Percentiles rank a stretch among this genome's conserved stretches.
phyloP scores from a whole-genome alignment of 2,888 invertebrate species.

The Sisyra nigra region DNA sequence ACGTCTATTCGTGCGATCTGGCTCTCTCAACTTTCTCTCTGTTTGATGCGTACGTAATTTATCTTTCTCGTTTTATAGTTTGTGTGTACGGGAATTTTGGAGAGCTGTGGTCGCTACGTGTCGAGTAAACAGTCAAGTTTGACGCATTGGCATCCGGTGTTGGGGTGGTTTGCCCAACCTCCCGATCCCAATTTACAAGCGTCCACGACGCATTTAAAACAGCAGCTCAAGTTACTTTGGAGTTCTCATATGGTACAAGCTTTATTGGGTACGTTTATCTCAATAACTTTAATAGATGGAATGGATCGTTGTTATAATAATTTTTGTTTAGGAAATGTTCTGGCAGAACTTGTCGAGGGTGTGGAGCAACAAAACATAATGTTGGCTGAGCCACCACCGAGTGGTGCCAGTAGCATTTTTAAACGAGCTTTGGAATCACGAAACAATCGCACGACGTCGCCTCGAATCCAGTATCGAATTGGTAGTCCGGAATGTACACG shows the following conservation, averaged over 20 bases:
- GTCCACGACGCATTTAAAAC: conserved; percentile 34
- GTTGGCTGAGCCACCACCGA: conserved; percentile 22
- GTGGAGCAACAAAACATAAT: conserved; percentile 19
- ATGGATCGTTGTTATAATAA: neutral
- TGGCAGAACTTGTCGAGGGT: conserved; percentile 30
- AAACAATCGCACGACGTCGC: conserved; percentile 40
- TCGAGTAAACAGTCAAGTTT: conserved; percentile 78
- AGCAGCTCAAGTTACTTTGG: conserved; percentile 36
- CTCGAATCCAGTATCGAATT: conserved; percentile 54
- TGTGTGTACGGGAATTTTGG: conserved; percentile 70
- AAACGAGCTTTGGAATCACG: conserved; percentile 42
- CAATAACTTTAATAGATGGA: neutral
- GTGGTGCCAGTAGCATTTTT: conserved; percentile 26
- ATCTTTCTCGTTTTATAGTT: conserved; percentile 36
- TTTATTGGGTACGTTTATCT: conserved; percentile 36
- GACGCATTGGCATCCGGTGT: conserved; percentile 94
- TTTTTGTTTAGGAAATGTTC: conserved; percentile 24
- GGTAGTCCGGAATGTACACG: conserved; percentile 69
- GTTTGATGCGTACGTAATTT: neutral
- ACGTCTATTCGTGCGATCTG: too few species aligned
- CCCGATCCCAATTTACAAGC: conserved; percentile 36
- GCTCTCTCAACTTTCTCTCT: neutral
- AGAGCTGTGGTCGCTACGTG: conserved; percentile 85
- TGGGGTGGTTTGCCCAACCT: conserved; percentile 80
- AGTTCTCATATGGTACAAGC: conserved; percentile 34